Evolutionary conservation across 1,140 invertebrate genomes (phyloP).

Genomic region (Dendroctonus valens): DNA sequence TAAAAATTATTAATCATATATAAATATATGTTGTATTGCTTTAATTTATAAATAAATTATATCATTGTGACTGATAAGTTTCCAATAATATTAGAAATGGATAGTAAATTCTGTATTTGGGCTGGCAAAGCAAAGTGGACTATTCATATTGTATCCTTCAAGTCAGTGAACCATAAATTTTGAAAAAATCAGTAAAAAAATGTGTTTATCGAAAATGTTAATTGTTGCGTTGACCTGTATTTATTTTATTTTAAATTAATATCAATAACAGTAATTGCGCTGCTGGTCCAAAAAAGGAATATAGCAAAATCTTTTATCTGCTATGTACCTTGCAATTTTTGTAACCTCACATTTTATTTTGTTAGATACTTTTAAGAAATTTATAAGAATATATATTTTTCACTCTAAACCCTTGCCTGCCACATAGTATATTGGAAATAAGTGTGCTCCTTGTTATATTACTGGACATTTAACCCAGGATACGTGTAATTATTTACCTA

Average conservation of each 20-base stretch:
- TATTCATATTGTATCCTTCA: background rate
- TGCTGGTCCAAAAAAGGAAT: conserved; percentile 2
- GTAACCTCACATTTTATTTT: conserved; percentile 39
- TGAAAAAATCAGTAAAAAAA: too few relatives aligned
- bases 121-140: background rate
- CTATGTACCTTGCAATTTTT: conserved; percentile 46
- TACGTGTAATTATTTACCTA: conserved; percentile 38
- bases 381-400: conserved; percentile 41
- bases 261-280: background rate
- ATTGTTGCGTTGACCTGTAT: too few relatives aligned
- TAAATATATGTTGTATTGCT: conserved; percentile 51
- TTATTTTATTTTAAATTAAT: background rate
- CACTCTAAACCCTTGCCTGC: conserved; percentile 44
- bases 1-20: conserved; percentile 46
- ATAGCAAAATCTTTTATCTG: conserved; percentile 42
- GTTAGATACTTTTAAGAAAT: conserved; percentile 36
- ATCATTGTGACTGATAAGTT: conserved; percentile 53
- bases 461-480: conserved; percentile 37
- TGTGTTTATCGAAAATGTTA: too few relatives aligned
- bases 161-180: too few relatives aligned
- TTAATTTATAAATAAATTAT: conserved; percentile 47
- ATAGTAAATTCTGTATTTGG: conserved; percentile 24
- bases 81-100: conserved; percentile 35
- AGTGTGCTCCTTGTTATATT: conserved; percentile 44
- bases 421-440: conserved; percentile 44